A percentile compares a stretch with the other conserved stretches of the same genome.
Evolutionary conservation across 2,797 vertebrate species (phyloP).

Genomic region (Enteromius thamalakanensis): DNA sequence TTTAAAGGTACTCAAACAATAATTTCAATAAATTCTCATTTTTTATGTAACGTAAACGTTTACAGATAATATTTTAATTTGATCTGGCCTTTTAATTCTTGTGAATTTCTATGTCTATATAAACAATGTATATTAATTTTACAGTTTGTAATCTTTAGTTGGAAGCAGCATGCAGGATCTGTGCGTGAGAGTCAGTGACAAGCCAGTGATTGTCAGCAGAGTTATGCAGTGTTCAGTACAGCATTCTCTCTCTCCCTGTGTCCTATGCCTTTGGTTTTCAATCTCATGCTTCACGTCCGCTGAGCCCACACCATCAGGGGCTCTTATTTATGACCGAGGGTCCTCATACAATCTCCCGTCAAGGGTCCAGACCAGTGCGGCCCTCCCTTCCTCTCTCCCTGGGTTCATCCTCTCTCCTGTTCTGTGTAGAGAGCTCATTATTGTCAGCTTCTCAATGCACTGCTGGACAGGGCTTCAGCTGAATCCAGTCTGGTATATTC

Average conservation of each 20-base stretch:
- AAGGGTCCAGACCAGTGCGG: conserved; percentile 33
- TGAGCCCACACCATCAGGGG: conserved; percentile 75
- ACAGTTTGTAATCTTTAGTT: background rate
- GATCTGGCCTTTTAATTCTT: background rate
- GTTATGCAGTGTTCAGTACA: conserved; percentile 79
- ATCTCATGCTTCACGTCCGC: conserved; percentile 82
- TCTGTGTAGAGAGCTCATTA: conserved; percentile 54
- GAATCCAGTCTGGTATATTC: conserved; percentile 50
- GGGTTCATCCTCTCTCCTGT: conserved; percentile 47
- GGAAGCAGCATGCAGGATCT: conserved; percentile 42
- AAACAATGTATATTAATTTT: background rate
- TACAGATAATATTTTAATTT: background rate
- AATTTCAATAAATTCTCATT: background rate
- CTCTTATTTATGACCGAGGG: conserved; percentile 79
- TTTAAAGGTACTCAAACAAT: background rate
- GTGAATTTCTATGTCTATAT: background rate
- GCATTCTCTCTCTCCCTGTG: conserved; percentile 65
- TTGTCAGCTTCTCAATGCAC: conserved; percentile 58
- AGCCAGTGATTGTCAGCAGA: conserved; percentile 73
- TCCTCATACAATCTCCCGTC: conserved; percentile 69
- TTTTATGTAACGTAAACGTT: background rate
- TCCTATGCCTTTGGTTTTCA: conserved; percentile 81
- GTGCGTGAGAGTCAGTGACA: conserved; percentile 68
- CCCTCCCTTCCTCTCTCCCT: conserved; percentile 32
- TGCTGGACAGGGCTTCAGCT: conserved; percentile 47